Conservation (phyloP, 2,113 vertebrate species). For the Hylia prasina region DNA sequence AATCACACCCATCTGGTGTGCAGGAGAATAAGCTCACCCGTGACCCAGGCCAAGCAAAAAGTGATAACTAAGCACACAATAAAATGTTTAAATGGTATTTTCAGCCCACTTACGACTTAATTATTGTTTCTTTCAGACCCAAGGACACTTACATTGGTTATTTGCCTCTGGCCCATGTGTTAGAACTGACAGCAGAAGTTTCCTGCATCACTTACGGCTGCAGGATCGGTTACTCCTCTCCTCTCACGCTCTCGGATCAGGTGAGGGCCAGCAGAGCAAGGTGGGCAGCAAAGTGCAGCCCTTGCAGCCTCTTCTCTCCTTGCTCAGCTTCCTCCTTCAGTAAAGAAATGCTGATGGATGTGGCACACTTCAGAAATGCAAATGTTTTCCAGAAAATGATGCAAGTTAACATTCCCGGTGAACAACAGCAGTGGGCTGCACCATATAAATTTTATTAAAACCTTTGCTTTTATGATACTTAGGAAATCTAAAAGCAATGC, state of each 20-base stretch:
- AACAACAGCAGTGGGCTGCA: not conserved
- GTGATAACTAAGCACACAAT: not conserved
- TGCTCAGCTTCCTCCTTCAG: not conserved
- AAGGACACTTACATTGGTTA: slow-evolving; percentile 94
- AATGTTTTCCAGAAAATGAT: not conserved
- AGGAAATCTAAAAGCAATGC: not conserved
- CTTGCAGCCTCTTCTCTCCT: not conserved
- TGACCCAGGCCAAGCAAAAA: not conserved
- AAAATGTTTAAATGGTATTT: not conserved
- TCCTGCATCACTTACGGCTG: slow-evolving; percentile 93
- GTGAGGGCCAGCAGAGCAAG: slow-evolving; percentile 61
- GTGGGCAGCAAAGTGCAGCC: not conserved
- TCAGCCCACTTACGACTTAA: not conserved
- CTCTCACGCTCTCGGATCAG: slow-evolving; percentile 94
- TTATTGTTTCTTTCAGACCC: slow-evolving; percentile 69
- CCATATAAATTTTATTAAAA: not conserved
- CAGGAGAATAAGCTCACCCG: not conserved
- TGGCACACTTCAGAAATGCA: not conserved
- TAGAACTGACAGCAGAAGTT: slow-evolving; percentile 95
- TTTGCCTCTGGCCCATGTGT: slow-evolving; percentile 92
- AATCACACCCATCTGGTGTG: not conserved
- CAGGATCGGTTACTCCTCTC: slow-evolving; percentile 94
- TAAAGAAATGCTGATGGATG: not conserved
- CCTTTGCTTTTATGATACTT: not conserved
- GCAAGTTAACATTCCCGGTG: not conserved